A percentile compares a stretch with the other conserved stretches of the same genome.
These are phyloP conservation scores for Seladonia tumulorum DNA, from an alignment of 2,888 invertebrate species.

Conservation along the genomic window DNA sequence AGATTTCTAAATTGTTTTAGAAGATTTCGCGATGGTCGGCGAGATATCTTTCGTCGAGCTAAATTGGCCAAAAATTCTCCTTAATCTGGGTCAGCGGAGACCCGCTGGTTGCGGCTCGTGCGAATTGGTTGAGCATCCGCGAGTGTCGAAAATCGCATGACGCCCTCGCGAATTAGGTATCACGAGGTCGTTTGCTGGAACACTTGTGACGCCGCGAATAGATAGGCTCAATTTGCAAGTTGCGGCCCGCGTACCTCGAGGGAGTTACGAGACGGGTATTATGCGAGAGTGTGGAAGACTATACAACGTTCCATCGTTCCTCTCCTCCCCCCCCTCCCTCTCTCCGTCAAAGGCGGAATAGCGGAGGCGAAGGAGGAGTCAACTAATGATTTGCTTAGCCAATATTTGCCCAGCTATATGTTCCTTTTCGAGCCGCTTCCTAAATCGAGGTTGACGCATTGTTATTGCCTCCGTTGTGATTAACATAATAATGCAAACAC, in stretches of 20 bases:
- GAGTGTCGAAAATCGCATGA: slow-evolving; percentile 31
- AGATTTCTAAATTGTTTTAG: too few relatives aligned
- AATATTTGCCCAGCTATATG: slow-evolving; percentile 82
- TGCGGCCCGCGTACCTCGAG: slow-evolving; percentile 32
- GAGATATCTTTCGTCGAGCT: not conserved
- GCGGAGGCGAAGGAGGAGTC: slow-evolving; percentile 57
- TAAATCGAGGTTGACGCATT: slow-evolving; percentile 83
- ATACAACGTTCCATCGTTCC: slow-evolving; percentile 7
- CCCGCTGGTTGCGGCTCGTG: not conserved
- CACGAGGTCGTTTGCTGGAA: slow-evolving; percentile 51
- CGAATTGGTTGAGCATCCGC: slow-evolving; percentile 11
- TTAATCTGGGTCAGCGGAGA: not conserved
- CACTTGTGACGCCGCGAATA: slow-evolving; percentile 56
- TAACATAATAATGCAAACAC: slow-evolving; percentile 84
- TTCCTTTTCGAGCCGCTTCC: slow-evolving; percentile 81
- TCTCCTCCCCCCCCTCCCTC: not conserved
- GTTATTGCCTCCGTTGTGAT: slow-evolving; percentile 80
- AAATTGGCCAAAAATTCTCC: too few relatives aligned
- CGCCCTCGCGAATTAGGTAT: slow-evolving; percentile 45
- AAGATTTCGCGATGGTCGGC: not conserved
- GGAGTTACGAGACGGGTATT: slow-evolving; percentile 47
- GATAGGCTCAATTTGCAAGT: slow-evolving; percentile 66
- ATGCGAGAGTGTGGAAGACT: slow-evolving; percentile 25
- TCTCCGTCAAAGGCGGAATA: slow-evolving; percentile 1
- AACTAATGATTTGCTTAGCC: slow-evolving; percentile 83